phyloP scores from a whole-genome alignment of 1,140 invertebrate genomes.

The Physella acuta region DNA sequence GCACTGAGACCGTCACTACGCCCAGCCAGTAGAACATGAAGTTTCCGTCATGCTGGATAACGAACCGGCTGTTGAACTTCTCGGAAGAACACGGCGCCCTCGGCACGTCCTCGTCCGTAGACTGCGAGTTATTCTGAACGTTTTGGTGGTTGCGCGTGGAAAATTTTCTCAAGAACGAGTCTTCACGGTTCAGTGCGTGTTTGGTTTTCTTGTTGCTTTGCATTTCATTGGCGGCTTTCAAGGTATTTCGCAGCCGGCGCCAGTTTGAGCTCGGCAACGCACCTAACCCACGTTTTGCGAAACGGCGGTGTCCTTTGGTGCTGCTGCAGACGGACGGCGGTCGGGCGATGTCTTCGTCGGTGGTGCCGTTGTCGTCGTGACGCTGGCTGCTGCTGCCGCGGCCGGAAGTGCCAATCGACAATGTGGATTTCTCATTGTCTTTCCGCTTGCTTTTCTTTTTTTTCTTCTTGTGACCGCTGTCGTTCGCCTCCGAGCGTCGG shows the following conservation, averaged over 20 bases:
- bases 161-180: slow-evolving; percentile 91
- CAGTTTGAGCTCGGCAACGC: slow-evolving; percentile 62
- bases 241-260: slow-evolving; percentile 90
- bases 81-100: slow-evolving; percentile 47
- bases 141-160: slow-evolving; percentile 75
- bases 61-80: slow-evolving; percentile 53
- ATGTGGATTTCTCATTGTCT: not conserved
- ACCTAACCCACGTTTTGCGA: slow-evolving; percentile 13
- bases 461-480: not conserved
- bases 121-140: not conserved
- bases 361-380: no score
- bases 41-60: slow-evolving; percentile 92
- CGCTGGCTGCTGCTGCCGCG: not conserved
- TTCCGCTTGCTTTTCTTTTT: not conserved
- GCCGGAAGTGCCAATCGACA: not conserved
- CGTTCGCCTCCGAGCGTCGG: not conserved
- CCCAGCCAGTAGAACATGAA: slow-evolving; percentile 95
- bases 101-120: slow-evolving; percentile 5
- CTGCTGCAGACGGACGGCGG: not conserved
- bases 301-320: not conserved
- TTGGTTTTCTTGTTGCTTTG: slow-evolving; percentile 67
- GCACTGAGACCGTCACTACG: slow-evolving; percentile 81
- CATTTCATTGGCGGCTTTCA: slow-evolving; percentile 87
- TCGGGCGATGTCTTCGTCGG: not conserved
- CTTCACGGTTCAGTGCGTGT: slow-evolving; percentile 84